Base-by-base conservation (phyloP, 2,888 invertebrate genomes). In the Calameuta filiformis region DNA sequence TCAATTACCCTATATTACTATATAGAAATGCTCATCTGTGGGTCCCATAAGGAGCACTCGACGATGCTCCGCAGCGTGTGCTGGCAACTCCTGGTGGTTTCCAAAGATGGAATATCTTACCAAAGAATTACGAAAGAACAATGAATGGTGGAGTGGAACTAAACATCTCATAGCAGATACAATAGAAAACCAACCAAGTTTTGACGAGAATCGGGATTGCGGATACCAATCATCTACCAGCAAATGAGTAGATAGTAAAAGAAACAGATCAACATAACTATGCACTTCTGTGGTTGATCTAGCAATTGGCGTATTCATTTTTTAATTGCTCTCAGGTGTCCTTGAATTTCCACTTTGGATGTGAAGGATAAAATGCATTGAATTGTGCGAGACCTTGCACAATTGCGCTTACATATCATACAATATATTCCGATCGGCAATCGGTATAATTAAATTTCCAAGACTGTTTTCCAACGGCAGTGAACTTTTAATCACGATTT, bases 201-300 rank as follows among this genome's bases (percentile, higher is more conserved):
- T 83, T 37, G 87, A 89, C 79, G 89, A 89, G 56, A 84, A 79
- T 78, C 86, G 82, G 3, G 89, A 90, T 79, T 87, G 83, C 40
- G 89, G 89, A 77, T 90, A 90, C 80, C 88, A 88, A 78, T 89
- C 89, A 3, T 89, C 89, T 31, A 81, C 85, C 79, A 84, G 78
- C 78, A 79, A 83, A 76, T 76, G 69, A 73, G 56, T 56, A 23
- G 23, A 56, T 56, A 56, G 56, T 56, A 56, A 23, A 23, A 56
- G 56, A 23, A 56, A 23, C 23, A 23, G 23, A 56, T 56, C 56
- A 56, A 56, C 23, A 23, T 56, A 15, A 56, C 9, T 56, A 56
- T 56, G 4, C 1, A 23, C 23, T 56, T 56, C 56, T 56, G 23
- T 23, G 23, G 23, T 56, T 56, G 56, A 56, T 56, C 23, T 56